Base-by-base conservation (phyloP, 1,140 invertebrate genomes). In the Palaemon carinicauda region DNA sequence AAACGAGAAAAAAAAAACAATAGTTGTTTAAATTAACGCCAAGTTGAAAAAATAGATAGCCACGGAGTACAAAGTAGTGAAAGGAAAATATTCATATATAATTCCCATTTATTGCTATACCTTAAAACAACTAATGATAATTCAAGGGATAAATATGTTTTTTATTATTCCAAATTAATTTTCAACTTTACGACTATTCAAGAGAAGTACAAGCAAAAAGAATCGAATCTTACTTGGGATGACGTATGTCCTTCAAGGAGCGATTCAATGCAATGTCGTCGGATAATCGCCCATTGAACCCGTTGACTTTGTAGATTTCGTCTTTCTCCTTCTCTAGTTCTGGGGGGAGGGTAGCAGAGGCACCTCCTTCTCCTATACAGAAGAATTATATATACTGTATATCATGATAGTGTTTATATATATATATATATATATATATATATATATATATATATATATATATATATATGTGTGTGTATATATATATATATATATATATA, bases 251-350 rank as follows among this genome's bases (percentile, higher is more conserved):
- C 52, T 94, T 95, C 51, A 97, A 87, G 1, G 95, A 95, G 79
- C 96, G 92, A 91, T 97, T 94, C 9, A 97, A 80, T 0, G 95
- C 94, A 74, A 97, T 96, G 80, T 93, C 92, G 91, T 97, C 96
- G 87, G 95, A 96, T 15, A 95, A 92, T 7, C 95, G 93, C 0
- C 94, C 96, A 91, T 97, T 96, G 89, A 96, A 97, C 12, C 96
- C 96, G 91, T 97, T 97, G 33, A 93, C 93, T 90, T 93, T 93
- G 90, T 95, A 97, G 1, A 96, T 89, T 19, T 91, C 91, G 52
- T 93, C 90, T 90, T 94, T 94, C 87, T 93, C 91, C 51, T 93
- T 90, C 27, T 93, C 92, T 27, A 93, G 92, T 54, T 93, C 93
- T 1, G 93, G 90, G 0, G 93, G 91, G 3, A 95, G 90, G 74